Percentiles rank a stretch among this genome's conserved stretches.
These are phyloP conservation scores for Macrochelys suwanniensis DNA, from an alignment of 2,797 vertebrate species.

Conservation along the genomic window DNA sequence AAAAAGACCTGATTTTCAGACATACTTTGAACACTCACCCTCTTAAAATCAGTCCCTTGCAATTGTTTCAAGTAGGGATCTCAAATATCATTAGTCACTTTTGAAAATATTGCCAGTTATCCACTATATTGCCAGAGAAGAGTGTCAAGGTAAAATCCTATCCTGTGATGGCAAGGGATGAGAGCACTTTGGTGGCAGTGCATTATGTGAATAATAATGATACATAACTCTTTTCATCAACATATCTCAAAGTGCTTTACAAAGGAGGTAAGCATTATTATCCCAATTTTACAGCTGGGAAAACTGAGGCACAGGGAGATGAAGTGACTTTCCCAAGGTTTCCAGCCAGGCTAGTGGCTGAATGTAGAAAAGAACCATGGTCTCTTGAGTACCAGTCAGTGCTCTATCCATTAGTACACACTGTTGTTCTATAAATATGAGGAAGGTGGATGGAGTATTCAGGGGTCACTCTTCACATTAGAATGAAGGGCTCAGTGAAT, in stretches of 20 bases:
- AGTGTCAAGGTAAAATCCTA: background rate
- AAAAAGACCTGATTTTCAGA: background rate
- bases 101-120: background rate
- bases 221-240: background rate
- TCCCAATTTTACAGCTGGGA: background rate
- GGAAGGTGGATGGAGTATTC: background rate
- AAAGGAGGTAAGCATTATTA: background rate
- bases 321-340: background rate
- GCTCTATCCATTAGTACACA: fast-evolving
- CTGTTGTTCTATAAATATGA: background rate
- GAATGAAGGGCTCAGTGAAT: background rate
- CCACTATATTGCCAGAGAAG: background rate
- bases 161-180: background rate
- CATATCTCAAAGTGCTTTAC: background rate
- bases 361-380: background rate
- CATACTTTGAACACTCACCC: background rate
- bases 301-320: background rate
- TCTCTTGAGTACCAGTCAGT: background rate
- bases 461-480: background rate
- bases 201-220: background rate
- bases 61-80: background rate
- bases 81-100: background rate
- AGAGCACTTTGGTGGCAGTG: background rate
- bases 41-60: background rate
- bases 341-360: fast-evolving